phyloP scores from a whole-genome alignment of 2,113 vertebrate genomes.

The Phrynocephalus versicolor region DNA sequence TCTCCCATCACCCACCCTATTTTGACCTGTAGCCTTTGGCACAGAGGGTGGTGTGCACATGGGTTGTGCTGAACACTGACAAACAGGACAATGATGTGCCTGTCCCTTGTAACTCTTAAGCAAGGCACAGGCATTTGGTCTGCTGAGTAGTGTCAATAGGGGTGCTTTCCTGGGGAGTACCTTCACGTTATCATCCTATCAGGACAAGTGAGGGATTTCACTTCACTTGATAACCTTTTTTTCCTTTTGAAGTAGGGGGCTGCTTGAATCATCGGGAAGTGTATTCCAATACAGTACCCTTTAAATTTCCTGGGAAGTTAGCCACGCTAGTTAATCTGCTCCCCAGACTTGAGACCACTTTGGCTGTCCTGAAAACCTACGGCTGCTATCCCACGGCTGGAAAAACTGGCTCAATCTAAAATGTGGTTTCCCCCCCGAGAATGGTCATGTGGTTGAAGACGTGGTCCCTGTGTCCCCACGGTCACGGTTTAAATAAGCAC shows the following conservation, averaged over 20 bases:
- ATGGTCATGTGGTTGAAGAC: too few relatives aligned
- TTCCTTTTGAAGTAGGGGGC: not conserved
- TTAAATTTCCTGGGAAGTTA: too few relatives aligned
- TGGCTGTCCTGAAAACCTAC: too few relatives aligned
- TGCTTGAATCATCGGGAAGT: too few relatives aligned
- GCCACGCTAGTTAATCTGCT: too few relatives aligned
- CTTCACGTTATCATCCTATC: not conserved
- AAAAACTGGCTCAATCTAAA: too few relatives aligned
- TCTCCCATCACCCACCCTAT: not conserved
- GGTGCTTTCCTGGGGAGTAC: not conserved
- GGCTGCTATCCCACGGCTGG: too few relatives aligned
- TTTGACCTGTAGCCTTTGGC: not conserved
- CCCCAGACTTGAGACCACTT: too few relatives aligned
- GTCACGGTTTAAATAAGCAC: too few relatives aligned
- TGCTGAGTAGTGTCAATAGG: not conserved
- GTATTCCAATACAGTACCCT: too few relatives aligned
- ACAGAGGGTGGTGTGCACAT: not conserved
- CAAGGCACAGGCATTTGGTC: not conserved
- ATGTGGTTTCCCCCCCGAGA: too few relatives aligned
- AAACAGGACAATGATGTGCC: not conserved
- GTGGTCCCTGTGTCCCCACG: too few relatives aligned
- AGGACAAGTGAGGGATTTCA: not conserved
- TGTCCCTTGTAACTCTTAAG: not conserved
- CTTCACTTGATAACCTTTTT: not conserved
- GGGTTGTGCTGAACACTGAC: not conserved